A percentile compares a stretch with the other conserved stretches of the same genome.
These are phyloP conservation scores for Strigops habroptila DNA, from an alignment of 2,113 vertebrate genomes.

Conservation along the genomic window DNA sequence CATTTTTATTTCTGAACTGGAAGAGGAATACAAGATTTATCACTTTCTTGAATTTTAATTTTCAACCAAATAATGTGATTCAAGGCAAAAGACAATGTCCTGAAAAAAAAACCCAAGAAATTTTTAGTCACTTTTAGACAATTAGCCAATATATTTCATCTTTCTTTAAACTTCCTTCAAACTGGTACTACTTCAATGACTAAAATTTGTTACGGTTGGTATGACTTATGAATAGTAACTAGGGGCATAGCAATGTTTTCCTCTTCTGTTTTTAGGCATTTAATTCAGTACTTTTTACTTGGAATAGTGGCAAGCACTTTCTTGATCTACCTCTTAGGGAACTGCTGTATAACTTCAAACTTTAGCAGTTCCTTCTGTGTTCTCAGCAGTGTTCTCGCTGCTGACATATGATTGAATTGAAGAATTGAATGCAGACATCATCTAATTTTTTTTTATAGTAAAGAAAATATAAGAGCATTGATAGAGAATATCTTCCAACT, in stretches of 20 bases:
- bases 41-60: background rate
- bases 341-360: background rate
- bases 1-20: background rate
- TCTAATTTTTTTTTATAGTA: background rate
- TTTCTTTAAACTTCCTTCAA: background rate
- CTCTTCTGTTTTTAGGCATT: background rate
- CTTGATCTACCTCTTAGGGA: background rate
- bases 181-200: background rate
- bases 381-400: background rate
- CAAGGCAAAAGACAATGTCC: background rate
- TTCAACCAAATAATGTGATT: background rate
- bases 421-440: background rate
- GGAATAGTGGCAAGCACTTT: background rate
- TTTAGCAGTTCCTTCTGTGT: background rate
- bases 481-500: background rate
- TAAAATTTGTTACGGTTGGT: background rate
- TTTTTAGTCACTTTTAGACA: background rate
- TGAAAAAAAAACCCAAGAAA: background rate
- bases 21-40: background rate
- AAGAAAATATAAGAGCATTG: background rate
- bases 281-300: background rate
- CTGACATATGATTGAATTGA: background rate
- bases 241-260: background rate
- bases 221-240: background rate
- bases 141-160: background rate